These are phyloP conservation scores for Corythornis vintsioides DNA, from an alignment of 2,113 vertebrate genomes.

Conservation along the genomic window DNA sequence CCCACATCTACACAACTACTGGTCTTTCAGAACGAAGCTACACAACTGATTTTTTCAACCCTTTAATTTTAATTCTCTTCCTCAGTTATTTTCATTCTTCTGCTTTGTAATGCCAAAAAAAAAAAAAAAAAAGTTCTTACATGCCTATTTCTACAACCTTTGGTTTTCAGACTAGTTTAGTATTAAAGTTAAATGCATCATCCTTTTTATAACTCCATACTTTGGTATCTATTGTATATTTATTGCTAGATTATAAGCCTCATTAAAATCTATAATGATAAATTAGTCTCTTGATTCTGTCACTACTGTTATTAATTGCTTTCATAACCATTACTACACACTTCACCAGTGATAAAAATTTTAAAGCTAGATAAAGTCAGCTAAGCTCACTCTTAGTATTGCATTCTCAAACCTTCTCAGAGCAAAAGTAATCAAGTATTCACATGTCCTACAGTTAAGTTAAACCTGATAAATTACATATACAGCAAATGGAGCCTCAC, in stretches of 20 bases:
- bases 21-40: not conserved
- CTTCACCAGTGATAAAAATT: conserved; percentile 47
- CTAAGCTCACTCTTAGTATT: not conserved
- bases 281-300: conserved; percentile 68
- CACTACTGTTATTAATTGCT: conserved; percentile 67
- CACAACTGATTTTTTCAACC: not conserved
- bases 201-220: conserved; percentile 22
- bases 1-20: not conserved
- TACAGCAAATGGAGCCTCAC: not conserved
- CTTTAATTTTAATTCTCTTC: not conserved
- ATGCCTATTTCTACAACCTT: not conserved
- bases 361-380: conserved; percentile 67
- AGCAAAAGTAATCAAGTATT: conserved; percentile 32
- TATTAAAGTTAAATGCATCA: conserved; percentile 64
- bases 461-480: conserved; percentile 44
- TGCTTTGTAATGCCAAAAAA: not conserved
- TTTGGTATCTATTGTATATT: conserved; percentile 59
- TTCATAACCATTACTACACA: conserved; percentile 61
- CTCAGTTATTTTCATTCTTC: not conserved
- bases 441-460: not conserved
- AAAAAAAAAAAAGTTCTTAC: not conserved
- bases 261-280: conserved; percentile 71
- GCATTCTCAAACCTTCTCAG: not conserved
- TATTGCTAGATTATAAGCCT: conserved; percentile 68
- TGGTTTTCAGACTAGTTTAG: not conserved